Base-by-base conservation (phyloP, 2,797 vertebrate genomes). In the Rachycentron canadum region DNA sequence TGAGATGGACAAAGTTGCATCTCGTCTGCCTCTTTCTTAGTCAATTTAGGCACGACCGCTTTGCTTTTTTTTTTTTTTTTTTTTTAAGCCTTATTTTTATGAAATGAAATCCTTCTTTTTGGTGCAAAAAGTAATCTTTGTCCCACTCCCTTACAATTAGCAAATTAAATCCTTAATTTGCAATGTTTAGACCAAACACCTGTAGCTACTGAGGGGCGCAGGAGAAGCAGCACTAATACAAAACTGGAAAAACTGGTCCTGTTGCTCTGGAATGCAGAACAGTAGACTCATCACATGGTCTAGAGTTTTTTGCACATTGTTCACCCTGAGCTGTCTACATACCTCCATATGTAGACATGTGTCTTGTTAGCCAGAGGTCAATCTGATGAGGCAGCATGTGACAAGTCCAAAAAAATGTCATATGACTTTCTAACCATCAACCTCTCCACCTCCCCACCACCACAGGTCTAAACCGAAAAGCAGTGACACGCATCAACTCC, bases 181-280 rank as follows among this genome's bases (percentile, higher is more conserved):
- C 58, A 32, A 23, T 47, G 13, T 32, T 36, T 17, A 32, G 7
- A 58, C 4, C 26, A 11, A 58, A 60, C n/a, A 40, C 50, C 5
- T 30, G 60, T 47, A 56, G 76, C 41, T 59, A n/a, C 6, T 21
- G 38, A 53, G 4, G n/a, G 38, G 50, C 10, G n/a, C 25, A 59
- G 23, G 66, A 41, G 41, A 74, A 28, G 25, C 9, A 4, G 40
- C 61, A 41, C 65, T 25, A 45, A 23, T 38, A 55, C 61, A 75
- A 41, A 86, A 86, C 92, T 65, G 34, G 94, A 92, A 88, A 76
- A 89, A 90, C 94, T n/a, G 45, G 93, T 84, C 32, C 12, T 68
- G 63, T 74, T 58, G 36, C 57, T 38, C 11, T 79, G 83, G 89
- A 88, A 90, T 92, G 84, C 65, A 61, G 43, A 70, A 63, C 59